phyloP scores from a whole-genome alignment of 53 echinoderm and acorn worm species.

The Paracentrotus lividus region DNA sequence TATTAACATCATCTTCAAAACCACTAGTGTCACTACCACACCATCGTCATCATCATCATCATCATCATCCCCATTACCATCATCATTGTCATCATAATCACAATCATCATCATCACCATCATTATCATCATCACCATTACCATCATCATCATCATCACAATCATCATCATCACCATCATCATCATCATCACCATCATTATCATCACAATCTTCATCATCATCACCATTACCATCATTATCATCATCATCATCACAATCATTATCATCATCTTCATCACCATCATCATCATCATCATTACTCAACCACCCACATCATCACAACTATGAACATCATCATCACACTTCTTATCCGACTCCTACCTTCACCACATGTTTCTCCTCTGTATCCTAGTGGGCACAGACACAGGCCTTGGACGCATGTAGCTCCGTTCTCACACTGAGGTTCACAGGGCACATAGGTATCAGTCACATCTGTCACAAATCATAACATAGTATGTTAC shows the following conservation, averaged over 20 bases:
- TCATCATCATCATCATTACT: background rate
- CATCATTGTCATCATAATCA: no score
- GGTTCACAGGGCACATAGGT: conserved; percentile 71
- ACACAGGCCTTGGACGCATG: conserved; percentile 85
- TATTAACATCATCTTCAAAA: background rate
- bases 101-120: no score
- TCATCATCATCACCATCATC: no score
- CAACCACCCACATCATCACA: background rate
- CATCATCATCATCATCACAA: background rate
- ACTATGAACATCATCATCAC: no score
- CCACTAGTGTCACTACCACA: no score
- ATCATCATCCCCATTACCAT: no score
- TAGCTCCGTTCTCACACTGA: conserved; percentile 88
- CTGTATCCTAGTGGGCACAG: conserved; percentile 85
- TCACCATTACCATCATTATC: background rate
- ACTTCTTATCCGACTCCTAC: no score
- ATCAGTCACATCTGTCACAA: conserved; percentile 43
- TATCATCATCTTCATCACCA: background rate
- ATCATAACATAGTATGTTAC: no score
- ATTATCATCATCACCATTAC: no score
- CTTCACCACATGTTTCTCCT: conserved; percentile 81
- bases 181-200: background rate
- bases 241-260: background rate
- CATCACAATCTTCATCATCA: no score
- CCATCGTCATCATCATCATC: no score